A percentile compares a stretch with the other conserved stretches of the same genome.
Conservation (phyloP, 2,113 vertebrate genomes). For the Cynocephalus volans region DNA sequence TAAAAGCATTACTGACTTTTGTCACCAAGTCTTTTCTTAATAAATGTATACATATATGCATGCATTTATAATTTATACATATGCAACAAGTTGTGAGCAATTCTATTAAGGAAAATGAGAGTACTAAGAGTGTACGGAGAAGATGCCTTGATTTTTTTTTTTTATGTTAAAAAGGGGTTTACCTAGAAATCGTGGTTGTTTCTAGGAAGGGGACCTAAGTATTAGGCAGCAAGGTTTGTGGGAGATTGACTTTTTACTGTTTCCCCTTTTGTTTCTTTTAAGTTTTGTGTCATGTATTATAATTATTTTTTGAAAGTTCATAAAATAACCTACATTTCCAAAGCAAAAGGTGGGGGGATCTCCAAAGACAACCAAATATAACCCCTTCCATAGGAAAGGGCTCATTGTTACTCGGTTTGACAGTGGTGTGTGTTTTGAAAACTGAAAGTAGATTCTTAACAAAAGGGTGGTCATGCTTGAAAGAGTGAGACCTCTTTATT, state of each 20-base stretch:
- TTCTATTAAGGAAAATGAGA: neutral
- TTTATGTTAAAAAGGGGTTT: neutral
- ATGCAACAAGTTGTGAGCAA: neutral
- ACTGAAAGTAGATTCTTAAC: neutral
- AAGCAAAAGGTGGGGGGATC: neutral
- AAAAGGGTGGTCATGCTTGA: neutral
- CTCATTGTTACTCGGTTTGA: rapidly evolving
- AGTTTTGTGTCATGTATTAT: neutral
- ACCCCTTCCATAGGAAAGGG: neutral
- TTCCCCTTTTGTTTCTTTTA: neutral
- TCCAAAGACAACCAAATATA: neutral
- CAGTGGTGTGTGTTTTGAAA: neutral
- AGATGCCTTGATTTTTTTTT: too few relatives aligned
- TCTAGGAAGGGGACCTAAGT: neutral
- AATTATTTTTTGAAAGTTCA: neutral
- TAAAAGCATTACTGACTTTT: neutral
- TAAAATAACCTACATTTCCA: neutral
- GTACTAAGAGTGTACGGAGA: neutral
- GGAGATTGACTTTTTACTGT: neutral
- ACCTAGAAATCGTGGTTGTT: neutral
- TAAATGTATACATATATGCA: neutral
- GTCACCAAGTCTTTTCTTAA: neutral
- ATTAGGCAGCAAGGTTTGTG: neutral
- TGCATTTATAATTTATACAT: too few relatives aligned
- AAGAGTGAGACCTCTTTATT: neutral